Evolutionary conservation across 2,888 invertebrate genomes (phyloP), one percentile per base, ranked within the genome.

Genomic region (Aphidoletes aphidimyza): DNA sequence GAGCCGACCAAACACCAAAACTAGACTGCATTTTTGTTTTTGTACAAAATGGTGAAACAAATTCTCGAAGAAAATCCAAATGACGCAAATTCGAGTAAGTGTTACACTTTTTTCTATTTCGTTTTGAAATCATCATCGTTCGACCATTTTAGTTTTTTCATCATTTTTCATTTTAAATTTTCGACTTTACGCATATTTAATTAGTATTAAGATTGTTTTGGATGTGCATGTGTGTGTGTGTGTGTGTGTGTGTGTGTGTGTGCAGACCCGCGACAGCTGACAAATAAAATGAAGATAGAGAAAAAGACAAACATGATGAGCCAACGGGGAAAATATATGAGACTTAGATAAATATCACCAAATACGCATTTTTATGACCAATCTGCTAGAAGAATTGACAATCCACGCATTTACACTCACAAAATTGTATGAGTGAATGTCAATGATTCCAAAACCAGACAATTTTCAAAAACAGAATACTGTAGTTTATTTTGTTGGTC

Each of bases 11-110:
- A 36, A 37, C 81, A 83, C 39, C 83, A 19, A 59, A n/a, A 54
- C 26, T 54, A 39, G 34, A 59, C 81, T 78, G 85, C 11, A 22
- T 30, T 54, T 49, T 69, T 85, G 84, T 85, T 85, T 84, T 85
- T 83, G 59, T 49, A 83, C 84, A 84, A 54, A 87, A 93, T 93
- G 93, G 93, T 93, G 87, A 93, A 93, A 90, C 92, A 92, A 88
- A 93, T 93, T 88, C 89, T 92, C 87, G 93, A 93, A 89, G 92
- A 93, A 90, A 90, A 86, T 78, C 83, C 91, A 86, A 92, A 92
- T 88, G 92, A 91, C 88, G 91, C 90, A 87, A 90, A 89, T 87
- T 88, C 89, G 87, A 90, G 90, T 89, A 87, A 86, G 89, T 89
- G 81, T 37, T 81, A 81, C 81, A 22, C 37, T 37, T 22, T 81